These are phyloP conservation scores for Sarcophilus harrisii DNA, from an alignment of 2,797 vertebrate species.

Conservation along the genomic window DNA sequence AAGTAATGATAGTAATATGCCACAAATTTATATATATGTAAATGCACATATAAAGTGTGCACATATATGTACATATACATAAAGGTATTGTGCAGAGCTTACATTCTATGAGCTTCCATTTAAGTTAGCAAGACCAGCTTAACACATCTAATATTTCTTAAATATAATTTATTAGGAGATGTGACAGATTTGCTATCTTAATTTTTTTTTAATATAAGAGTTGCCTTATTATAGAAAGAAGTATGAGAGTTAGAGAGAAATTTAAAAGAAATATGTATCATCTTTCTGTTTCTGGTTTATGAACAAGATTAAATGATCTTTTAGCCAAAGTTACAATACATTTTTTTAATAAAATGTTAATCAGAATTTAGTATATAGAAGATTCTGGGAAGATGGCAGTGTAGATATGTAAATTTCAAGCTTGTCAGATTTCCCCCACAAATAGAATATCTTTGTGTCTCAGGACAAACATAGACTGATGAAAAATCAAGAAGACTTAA, in stretches of 20 bases:
- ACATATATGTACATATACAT: not conserved
- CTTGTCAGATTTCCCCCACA: too few relatives aligned
- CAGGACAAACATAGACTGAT: too few relatives aligned
- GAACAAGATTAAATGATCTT: not conserved
- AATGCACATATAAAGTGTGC: not conserved
- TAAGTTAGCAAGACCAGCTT: not conserved
- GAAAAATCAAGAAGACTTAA: too few relatives aligned
- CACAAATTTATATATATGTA: not conserved
- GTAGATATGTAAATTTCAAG: too few relatives aligned
- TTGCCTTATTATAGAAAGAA: not conserved
- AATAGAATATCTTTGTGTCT: too few relatives aligned
- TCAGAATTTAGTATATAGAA: not conserved
- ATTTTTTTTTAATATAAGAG: not conserved
- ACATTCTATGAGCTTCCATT: not conserved
- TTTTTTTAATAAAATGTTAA: not conserved
- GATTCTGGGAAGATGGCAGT: too few relatives aligned
- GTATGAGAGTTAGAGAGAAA: not conserved
- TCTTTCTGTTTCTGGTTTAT: not conserved
- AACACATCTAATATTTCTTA: not conserved
- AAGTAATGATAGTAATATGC: not conserved
- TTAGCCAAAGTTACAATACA: not conserved
- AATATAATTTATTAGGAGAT: not conserved
- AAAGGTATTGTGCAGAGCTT: not conserved
- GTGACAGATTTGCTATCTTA: not conserved
- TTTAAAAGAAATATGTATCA: not conserved